Evolutionary conservation across 92 coral and sea anemone genomes (phyloP).

Genomic region (Paramuricea clavata): DNA sequence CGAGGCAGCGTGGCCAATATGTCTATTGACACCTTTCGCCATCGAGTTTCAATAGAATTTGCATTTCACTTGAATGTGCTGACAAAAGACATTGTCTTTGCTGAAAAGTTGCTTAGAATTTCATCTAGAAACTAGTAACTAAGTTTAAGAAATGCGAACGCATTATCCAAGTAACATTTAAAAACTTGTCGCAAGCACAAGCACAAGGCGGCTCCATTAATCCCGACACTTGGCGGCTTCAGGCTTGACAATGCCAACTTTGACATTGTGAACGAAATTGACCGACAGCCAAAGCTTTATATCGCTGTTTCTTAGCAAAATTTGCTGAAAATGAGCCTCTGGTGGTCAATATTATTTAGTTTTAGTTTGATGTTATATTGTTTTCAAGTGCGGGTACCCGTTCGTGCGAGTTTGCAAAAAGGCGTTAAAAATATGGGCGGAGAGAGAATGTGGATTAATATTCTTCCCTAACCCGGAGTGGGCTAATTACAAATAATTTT

Average conservation of each 20-base stretch:
- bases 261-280: background rate
- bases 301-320: background rate
- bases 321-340: background rate
- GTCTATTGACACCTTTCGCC: background rate
- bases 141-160: background rate
- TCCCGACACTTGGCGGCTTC: background rate
- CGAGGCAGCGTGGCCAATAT: constrained; percentile 9
- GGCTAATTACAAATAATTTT: background rate
- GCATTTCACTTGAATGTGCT: background rate
- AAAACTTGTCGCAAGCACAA: background rate
- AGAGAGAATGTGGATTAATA: background rate
- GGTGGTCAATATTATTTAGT: background rate
- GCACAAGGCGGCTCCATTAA: background rate
- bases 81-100: constrained; percentile 18
- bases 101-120: background rate
- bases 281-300: background rate
- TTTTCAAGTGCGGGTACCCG: background rate
- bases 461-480: background rate
- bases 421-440: background rate
- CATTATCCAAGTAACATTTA: background rate
- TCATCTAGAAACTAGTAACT: background rate
- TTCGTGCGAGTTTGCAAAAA: background rate
- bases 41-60: background rate
- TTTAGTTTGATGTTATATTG: background rate
- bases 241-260: background rate